Conservation (phyloP, 2,888 invertebrate species). For the Drosophila prostipennis region DNA sequence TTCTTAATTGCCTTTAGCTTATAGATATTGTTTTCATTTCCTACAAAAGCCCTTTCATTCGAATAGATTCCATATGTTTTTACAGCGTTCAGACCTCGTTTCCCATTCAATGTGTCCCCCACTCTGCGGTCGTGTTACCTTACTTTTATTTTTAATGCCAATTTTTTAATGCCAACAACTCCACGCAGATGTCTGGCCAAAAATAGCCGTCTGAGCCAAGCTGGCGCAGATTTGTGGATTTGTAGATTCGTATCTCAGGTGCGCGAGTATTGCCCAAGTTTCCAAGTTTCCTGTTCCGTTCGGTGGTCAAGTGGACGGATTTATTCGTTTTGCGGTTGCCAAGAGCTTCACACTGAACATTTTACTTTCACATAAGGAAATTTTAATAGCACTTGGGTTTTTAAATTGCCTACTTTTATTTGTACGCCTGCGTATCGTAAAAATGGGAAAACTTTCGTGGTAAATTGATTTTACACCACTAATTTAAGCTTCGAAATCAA, state of each 20-base stretch:
- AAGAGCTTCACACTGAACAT: slow-evolving; percentile 53
- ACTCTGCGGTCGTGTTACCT: slow-evolving; percentile 40
- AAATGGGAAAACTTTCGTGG: not conserved
- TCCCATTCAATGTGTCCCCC: slow-evolving; percentile 16
- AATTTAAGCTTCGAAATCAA: too few species aligned
- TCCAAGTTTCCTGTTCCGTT: slow-evolving; percentile 70
- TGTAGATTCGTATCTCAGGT: slow-evolving; percentile 66
- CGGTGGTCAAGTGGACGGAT: slow-evolving; percentile 55
- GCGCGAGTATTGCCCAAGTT: slow-evolving; percentile 66
- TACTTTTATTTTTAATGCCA: slow-evolving; percentile 18
- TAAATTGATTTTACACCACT: not conserved
- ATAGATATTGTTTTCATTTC: not conserved
- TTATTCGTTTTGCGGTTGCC: slow-evolving; percentile 33
- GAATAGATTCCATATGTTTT: slow-evolving; percentile 6
- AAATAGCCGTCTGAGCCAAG: slow-evolving; percentile 50
- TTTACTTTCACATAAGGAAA: slow-evolving; percentile 50
- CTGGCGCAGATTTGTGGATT: slow-evolving; percentile 53
- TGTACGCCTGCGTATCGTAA: not conserved
- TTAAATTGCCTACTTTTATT: slow-evolving; percentile 7
- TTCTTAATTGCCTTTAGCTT: not conserved
- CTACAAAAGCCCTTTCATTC: not conserved
- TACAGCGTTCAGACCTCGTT: not conserved
- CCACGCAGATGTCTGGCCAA: slow-evolving; percentile 62
- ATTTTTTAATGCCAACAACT: slow-evolving; percentile 56
- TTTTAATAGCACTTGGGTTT: slow-evolving; percentile 30